phyloP scores from a whole-genome alignment of 2,888 invertebrate genomes.

The Pseudeuparius sepicola region DNA sequence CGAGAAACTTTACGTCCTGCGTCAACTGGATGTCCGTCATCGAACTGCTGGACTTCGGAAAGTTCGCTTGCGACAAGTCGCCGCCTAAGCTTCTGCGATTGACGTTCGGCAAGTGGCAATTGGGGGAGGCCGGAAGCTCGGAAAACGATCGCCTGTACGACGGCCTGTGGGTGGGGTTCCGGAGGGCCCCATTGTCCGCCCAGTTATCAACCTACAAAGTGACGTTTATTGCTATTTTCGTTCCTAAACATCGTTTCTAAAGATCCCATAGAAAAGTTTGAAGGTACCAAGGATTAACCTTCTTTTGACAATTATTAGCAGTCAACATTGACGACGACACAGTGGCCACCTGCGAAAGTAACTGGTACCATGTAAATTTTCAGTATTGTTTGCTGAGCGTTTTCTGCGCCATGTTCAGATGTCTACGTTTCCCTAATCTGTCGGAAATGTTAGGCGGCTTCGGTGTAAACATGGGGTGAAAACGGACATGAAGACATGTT shows the following conservation, averaged over 20 bases:
- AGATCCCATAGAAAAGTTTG: background rate
- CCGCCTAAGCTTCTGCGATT: slow-evolving; percentile 37
- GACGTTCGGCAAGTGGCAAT: slow-evolving; percentile 30
- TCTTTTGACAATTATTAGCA: too few species aligned
- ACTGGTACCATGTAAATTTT: too few species aligned
- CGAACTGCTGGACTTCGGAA: slow-evolving; percentile 37
- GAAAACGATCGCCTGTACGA: slow-evolving; percentile 42
- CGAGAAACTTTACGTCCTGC: slow-evolving; percentile 22
- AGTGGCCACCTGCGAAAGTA: too few species aligned
- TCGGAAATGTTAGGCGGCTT: too few species aligned
- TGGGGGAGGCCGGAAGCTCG: slow-evolving; percentile 36
- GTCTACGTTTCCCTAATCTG: too few species aligned
- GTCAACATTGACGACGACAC: too few species aligned
- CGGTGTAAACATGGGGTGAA: too few species aligned
- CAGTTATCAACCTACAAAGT: slow-evolving; percentile 37
- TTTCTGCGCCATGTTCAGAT: too few species aligned
- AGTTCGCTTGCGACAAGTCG: slow-evolving; percentile 30
- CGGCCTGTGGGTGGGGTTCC: slow-evolving; percentile 36
- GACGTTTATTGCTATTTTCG: too few species aligned
- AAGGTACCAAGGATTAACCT: background rate
- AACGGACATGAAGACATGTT: too few species aligned
- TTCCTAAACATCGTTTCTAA: background rate
- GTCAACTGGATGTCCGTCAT: slow-evolving; percentile 38
- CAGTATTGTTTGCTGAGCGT: too few species aligned
- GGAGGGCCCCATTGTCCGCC: slow-evolving; percentile 38